Percentiles rank a stretch among this genome's conserved stretches.
Conservation (phyloP, 2,888 invertebrate genomes). For the Agrochola lychnidis region DNA sequence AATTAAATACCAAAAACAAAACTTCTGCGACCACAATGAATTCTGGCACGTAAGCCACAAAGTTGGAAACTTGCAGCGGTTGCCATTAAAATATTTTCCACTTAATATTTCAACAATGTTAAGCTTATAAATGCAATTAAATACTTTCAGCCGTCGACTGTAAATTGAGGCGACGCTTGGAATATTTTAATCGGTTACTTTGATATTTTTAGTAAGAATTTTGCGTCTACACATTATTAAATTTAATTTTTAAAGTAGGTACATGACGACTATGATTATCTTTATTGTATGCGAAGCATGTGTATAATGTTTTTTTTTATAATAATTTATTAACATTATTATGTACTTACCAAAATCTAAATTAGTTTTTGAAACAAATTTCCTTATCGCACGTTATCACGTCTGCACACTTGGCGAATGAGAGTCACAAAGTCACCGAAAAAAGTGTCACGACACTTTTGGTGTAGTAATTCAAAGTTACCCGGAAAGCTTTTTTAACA, state of each 20-base stretch:
- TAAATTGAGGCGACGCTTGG: constrained; percentile 6
- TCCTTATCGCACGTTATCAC: no score
- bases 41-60: background rate
- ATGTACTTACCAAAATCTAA: no score
- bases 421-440: no score
- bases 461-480: no score
- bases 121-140: constrained; percentile 53
- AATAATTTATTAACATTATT: background rate
- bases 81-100: constrained; percentile 43
- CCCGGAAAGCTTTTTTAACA: no score
- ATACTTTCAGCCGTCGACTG: constrained; percentile 42
- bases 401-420: no score
- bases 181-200: constrained; percentile 27
- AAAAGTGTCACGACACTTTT: no score
- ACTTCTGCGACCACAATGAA: constrained; percentile 9
- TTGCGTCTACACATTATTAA: background rate
- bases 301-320: background rate
- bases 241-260: background rate
- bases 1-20: constrained; percentile 12
- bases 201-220: background rate
- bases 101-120: constrained; percentile 49
- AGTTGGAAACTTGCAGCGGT: constrained; percentile 7
- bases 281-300: background rate
- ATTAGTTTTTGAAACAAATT: no score
- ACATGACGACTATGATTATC: background rate